Evolutionary conservation across 2,888 invertebrate genomes (phyloP).

Genomic region (Yponomeuta sedellus): DNA sequence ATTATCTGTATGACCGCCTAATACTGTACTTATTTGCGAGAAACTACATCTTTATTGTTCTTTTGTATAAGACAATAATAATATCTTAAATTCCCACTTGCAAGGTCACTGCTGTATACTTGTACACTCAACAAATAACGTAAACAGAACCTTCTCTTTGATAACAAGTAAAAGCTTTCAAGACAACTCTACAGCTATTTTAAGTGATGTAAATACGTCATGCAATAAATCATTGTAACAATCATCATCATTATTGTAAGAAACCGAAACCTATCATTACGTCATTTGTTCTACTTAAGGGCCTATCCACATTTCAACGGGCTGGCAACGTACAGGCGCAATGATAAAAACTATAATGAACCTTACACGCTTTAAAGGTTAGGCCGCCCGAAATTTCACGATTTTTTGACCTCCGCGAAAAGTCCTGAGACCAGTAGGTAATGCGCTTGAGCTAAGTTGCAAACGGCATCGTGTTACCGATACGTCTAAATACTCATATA

Average conservation of each 20-base stretch:
- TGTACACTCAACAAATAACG: neutral
- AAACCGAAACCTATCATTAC: neutral
- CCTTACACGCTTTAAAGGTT: too few relatives aligned
- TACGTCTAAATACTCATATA: too few relatives aligned
- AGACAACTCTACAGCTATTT: neutral
- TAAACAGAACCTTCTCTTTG: neutral
- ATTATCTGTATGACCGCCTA: neutral
- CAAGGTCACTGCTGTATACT: neutral
- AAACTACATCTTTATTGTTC: neutral
- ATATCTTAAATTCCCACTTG: neutral
- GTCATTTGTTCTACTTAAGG: too few relatives aligned
- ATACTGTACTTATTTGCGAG: constrained; percentile 1
- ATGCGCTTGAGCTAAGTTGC: too few relatives aligned
- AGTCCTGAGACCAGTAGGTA: too few relatives aligned
- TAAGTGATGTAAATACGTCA: neutral
- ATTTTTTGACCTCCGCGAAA: too few relatives aligned
- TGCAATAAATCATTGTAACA: neutral
- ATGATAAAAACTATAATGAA: too few relatives aligned
- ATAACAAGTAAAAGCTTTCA: neutral
- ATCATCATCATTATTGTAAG: neutral
- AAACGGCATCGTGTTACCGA: too few relatives aligned
- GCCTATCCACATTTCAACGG: too few relatives aligned
- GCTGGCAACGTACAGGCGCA: too few relatives aligned
- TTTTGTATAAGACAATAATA: neutral
- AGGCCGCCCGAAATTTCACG: too few relatives aligned